Evolutionary conservation across 2,797 vertebrate genomes (phyloP), one percentile per base, ranked within the genome.

Genomic region (Sparus aurata): DNA sequence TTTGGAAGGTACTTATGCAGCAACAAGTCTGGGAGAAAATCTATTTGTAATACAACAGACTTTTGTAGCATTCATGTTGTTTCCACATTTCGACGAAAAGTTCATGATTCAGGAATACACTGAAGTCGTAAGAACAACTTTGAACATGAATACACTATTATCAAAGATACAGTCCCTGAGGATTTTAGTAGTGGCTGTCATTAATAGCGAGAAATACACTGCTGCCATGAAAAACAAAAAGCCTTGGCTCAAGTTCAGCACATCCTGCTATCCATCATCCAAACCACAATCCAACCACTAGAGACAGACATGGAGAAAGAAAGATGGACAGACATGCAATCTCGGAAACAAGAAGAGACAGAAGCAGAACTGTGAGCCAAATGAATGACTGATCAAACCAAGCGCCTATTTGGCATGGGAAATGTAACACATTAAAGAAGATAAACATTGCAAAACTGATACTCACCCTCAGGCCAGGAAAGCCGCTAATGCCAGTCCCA

Each of bases 381-480:
- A 1, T 25, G 12, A 54, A 9, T 23, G 45, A 64, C 58, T 61
- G 52, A 68, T 72, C 46, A 54, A 62, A 73, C 3, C 45, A 4
- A 59, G 23, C 2, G 30, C 15, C 12, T 18, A 50, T 68, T 49
- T 30, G 11, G 27, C 22, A 43, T 49, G 6, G 52, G 9, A 77
- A 79, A 78, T 53, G 12, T 25, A 49, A 62, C 57, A 69, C 12
- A 49, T n/a, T 4, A 20, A 69, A 30, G 71, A 25, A 70, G 57
- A 53, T 30, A 1, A 58, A 73, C 3, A 59, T 2, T 63, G 25
- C 5, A 75, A 57, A 77, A 58, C 5, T 30, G 57, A 59, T 89
- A 97, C 97, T 98, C 88, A 99, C 98, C 94, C 96, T 96, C 69
- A 99, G 92, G 55, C 98, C 98, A 78, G 97, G 97, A 93, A 99